These are phyloP conservation scores for Diadegma fenestrale DNA, from an alignment of 2,888 invertebrate species.

Conservation along the genomic window DNA sequence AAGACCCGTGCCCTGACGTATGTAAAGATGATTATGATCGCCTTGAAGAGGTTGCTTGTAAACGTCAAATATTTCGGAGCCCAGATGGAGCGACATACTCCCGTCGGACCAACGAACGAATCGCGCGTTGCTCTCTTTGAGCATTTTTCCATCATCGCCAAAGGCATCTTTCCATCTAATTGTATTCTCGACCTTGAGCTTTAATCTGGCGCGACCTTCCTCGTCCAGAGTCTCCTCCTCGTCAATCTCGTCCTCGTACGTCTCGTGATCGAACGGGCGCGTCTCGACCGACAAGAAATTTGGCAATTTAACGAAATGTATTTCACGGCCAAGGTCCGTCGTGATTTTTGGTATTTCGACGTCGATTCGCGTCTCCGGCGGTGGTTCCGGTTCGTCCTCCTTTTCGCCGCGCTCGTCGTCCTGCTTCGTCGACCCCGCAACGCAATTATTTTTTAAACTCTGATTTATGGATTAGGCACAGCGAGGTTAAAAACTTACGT, in stretches of 20 bases:
- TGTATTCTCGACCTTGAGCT: conserved; percentile 98
- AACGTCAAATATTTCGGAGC: conserved; percentile 99
- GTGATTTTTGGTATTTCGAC: conserved; percentile 98
- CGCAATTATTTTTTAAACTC: background rate
- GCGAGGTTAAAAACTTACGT: too few species aligned
- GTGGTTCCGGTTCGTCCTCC: conserved; percentile 91
- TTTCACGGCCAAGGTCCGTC: conserved; percentile 95
- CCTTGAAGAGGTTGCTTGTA: conserved; percentile 97
- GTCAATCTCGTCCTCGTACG: conserved; percentile 99
- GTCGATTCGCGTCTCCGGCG: conserved; percentile 97
- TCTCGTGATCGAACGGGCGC: conserved; percentile 96
- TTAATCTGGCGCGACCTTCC: conserved; percentile 97
- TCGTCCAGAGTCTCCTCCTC: conserved; percentile 99
- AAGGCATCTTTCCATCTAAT: conserved; percentile 95
- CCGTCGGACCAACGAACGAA: conserved; percentile 99
- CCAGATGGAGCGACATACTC: conserved; percentile 97
- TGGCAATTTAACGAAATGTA: conserved; percentile 98
- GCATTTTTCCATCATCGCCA: conserved; percentile 92
- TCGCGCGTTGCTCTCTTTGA: conserved; percentile 97
- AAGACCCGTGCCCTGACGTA: conserved; percentile 98
- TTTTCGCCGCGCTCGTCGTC: conserved; percentile 89
- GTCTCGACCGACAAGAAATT: conserved; percentile 99
- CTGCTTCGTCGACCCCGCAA: conserved; percentile 81
- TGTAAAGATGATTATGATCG: conserved; percentile 98
- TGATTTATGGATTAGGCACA: too few species aligned